phyloP scores from a whole-genome alignment of 2,888 invertebrate species.

The Volucella inflata region DNA sequence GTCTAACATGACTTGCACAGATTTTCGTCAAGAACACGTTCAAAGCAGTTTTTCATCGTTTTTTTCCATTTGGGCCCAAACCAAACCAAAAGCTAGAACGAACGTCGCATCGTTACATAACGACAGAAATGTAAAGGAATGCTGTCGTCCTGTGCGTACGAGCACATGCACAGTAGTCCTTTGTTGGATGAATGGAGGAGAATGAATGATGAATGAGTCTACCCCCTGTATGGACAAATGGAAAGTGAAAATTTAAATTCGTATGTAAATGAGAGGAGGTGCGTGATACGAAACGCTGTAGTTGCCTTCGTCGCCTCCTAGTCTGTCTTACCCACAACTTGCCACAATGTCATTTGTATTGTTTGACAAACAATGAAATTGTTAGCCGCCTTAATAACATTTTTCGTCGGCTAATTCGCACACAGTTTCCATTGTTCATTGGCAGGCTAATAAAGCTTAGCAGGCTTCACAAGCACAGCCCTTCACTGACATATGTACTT shows the following conservation, averaged over 20 bases:
- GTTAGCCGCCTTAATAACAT: conserved; percentile 13
- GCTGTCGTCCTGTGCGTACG: background rate
- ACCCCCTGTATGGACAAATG: background rate
- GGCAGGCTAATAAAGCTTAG: conserved; percentile 4
- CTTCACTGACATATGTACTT: background rate
- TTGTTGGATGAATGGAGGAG: background rate
- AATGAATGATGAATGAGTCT: conserved; percentile 12
- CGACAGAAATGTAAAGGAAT: no score
- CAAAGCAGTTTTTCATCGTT: no score
- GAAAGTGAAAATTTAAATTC: conserved; percentile 13
- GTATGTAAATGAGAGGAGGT: conserved; percentile 24
- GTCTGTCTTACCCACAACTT: background rate
- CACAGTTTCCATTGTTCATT: conserved; percentile 13
- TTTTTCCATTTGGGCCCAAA: no score
- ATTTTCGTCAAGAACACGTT: no score
- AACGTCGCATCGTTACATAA: no score
- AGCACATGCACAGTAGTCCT: no score
- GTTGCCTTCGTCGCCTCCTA: background rate
- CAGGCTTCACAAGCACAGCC: no score
- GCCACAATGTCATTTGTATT: no score
- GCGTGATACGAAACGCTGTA: background rate
- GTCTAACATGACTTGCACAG: no score
- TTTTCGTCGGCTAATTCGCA: background rate
- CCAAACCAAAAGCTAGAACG: no score
- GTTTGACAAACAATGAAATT: conserved; percentile 15